These are phyloP conservation scores for Himalopsyche phryganea DNA, from an alignment of 1,140 invertebrate genomes.

Conservation along the genomic window DNA sequence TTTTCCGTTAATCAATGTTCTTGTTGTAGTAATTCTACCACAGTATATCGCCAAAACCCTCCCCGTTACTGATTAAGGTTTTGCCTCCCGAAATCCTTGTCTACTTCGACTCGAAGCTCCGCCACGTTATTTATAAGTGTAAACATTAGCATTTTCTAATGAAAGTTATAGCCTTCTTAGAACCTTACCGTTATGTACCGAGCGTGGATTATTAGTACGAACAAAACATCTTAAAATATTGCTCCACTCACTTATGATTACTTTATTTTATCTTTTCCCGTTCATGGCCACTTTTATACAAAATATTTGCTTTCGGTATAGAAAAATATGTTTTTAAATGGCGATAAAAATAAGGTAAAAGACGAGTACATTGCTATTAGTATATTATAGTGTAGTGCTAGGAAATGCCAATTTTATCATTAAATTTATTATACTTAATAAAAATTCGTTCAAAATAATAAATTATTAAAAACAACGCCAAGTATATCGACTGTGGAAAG, in stretches of 20 bases:
- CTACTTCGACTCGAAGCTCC: conserved; percentile 4
- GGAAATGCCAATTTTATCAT: too few relatives aligned
- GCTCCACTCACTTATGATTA: conserved; percentile 11
- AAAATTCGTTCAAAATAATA: too few relatives aligned
- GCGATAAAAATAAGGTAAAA: too few relatives aligned
- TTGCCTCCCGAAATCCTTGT: neutral
- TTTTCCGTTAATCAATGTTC: too few relatives aligned
- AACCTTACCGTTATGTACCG: conserved; percentile 23
- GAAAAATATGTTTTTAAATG: too few relatives aligned
- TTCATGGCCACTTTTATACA: neutral
- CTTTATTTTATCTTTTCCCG: neutral
- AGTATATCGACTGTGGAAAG: too few relatives aligned
- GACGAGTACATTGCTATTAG: too few relatives aligned
- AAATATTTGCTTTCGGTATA: too few relatives aligned
- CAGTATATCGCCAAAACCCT: neutral
- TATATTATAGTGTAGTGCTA: too few relatives aligned
- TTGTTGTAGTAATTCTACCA: too few relatives aligned
- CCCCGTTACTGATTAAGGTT: neutral
- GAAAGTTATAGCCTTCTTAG: conserved; percentile 35
- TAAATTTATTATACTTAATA: too few relatives aligned
- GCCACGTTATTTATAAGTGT: conserved; percentile 35
- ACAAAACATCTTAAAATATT: neutral
- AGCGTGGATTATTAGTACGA: conserved; percentile 15
- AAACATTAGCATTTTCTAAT: conserved; percentile 37
- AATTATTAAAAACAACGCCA: too few relatives aligned